Evolutionary conservation across 2,888 invertebrate genomes (phyloP).

Genomic region (Nineta flava): DNA sequence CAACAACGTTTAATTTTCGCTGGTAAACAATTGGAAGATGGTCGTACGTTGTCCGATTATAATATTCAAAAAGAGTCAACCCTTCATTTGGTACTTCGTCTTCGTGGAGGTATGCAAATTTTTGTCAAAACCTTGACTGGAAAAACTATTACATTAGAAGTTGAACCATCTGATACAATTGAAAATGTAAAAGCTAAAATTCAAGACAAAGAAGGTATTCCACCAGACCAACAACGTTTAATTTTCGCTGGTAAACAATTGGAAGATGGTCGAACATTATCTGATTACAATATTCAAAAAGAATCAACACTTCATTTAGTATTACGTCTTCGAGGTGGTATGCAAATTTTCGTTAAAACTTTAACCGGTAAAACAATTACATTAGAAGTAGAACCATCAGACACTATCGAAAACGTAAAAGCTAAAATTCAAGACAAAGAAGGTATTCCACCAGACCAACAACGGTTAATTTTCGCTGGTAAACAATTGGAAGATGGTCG

Average conservation of each 20-base stretch:
- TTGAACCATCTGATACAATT: constrained; percentile 40
- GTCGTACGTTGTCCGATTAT: constrained; percentile 62
- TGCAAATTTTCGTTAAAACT: constrained; percentile 41
- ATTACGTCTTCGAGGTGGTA: constrained; percentile 45
- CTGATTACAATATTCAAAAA: constrained; percentile 50
- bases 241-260: constrained; percentile 51
- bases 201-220: constrained; percentile 66
- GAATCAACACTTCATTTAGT: constrained; percentile 43
- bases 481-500: constrained; percentile 55
- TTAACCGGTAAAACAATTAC: constrained; percentile 40
- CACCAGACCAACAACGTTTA: constrained; percentile 45
- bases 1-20: constrained; percentile 81
- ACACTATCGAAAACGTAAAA: constrained; percentile 48
- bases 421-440: constrained; percentile 40
- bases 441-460: constrained; percentile 41
- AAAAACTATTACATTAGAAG: constrained; percentile 37
- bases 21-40: constrained; percentile 86
- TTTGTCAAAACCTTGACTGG: constrained; percentile 41
- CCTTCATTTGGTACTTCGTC: constrained; percentile 78
- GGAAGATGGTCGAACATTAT: constrained; percentile 48
- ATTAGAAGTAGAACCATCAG: constrained; percentile 41
- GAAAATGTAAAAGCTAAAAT: constrained; percentile 43
- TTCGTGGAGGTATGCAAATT: constrained; percentile 48
- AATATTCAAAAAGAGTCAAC: constrained; percentile 88
- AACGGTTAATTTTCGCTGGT: constrained; percentile 46